These are phyloP conservation scores for Lacerta agilis DNA, from an alignment of 2,797 vertebrate genomes.

Conservation along the genomic window DNA sequence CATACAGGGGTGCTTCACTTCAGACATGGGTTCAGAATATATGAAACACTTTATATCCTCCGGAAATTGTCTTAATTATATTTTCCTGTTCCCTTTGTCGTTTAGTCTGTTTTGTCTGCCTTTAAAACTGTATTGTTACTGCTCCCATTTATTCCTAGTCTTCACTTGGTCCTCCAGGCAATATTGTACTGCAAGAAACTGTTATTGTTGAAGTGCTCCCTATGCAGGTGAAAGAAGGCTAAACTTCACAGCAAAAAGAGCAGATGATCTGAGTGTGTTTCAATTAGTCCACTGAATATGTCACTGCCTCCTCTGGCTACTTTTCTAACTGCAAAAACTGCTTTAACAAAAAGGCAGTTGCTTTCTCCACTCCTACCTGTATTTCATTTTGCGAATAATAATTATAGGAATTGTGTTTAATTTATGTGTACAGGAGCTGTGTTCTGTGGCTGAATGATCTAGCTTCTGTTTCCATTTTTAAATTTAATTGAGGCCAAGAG, in stretches of 20 bases:
- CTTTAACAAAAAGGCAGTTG: not conserved
- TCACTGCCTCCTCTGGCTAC: conserved; percentile 9
- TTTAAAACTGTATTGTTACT: not conserved
- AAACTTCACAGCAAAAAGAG: not conserved
- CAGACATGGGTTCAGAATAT: conserved; percentile 30
- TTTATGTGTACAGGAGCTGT: not conserved
- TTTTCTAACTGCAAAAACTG: not conserved
- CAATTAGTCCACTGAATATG: conserved; percentile 13
- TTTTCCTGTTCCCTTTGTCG: conserved; percentile 63
- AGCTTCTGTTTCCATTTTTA: conserved; percentile 39
- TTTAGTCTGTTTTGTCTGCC: conserved; percentile 41
- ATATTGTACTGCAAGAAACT: conserved; percentile 37
- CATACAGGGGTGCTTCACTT: not conserved
- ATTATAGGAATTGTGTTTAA: conserved; percentile 23
- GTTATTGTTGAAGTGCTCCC: not conserved
- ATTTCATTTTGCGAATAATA: conserved; percentile 20
- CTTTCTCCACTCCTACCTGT: not conserved
- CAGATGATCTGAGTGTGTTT: not conserved
- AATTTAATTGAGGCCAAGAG: conserved; percentile 27
- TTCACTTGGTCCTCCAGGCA: conserved; percentile 30
- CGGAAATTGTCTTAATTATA: conserved; percentile 62
- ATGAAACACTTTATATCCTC: conserved; percentile 52
- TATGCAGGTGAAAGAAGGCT: not conserved
- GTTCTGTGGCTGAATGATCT: conserved; percentile 11
- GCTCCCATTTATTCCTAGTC: not conserved